Evolutionary conservation across 2,888 invertebrate genomes (phyloP), one percentile per base, ranked within the genome.

Genomic region (Xestia c-nigrum): DNA sequence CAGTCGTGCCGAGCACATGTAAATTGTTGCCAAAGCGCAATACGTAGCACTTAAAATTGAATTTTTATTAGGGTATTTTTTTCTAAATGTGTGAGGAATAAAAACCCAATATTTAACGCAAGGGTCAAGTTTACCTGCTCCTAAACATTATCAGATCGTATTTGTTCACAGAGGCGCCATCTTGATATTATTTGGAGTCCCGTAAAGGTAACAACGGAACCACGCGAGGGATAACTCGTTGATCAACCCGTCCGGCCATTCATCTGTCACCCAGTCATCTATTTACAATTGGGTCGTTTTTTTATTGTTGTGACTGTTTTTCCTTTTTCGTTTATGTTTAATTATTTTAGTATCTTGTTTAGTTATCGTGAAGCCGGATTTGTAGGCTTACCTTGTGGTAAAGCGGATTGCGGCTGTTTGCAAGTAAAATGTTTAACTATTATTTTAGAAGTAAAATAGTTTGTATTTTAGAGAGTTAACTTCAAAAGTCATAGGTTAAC

Each of bases 81-180:
- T 86, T 78, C 52, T 72, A 76, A 71, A 79, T 79, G 52, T 65
- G 75, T 76, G 80, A 77, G 80, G 73, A 85, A 90, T 90, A 91
- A 87, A 90, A 88, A 87, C 86, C 77, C 67, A 74, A 88, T 84
- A 84, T 90, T 88, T 90, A 89, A 91, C 81, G 87, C 85, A 86
- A 80, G 87, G 90, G 90, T 90, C 90, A 89, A 85, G 80, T 88
- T 88, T 94, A 94, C 93, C 93, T 93, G 94, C 89, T 81, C 82
- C 80, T 82, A 88, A 86, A 81, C 79, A 82, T 91, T 93, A 93
- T 93, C 94, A 89, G 93, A 93, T 93, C 90, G 87, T 88, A 90
- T 92, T 90, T 89, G 87, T 88, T 88, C 82, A 88, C 85, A 81
- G 89, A 91, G 93, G 92, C 93, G 93, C 93, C 93, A 93, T 92